A percentile compares a stretch with the other conserved stretches of the same genome.
Evolutionary conservation across 2,113 vertebrate species (phyloP).

Genomic region (Antennarius striatus): DNA sequence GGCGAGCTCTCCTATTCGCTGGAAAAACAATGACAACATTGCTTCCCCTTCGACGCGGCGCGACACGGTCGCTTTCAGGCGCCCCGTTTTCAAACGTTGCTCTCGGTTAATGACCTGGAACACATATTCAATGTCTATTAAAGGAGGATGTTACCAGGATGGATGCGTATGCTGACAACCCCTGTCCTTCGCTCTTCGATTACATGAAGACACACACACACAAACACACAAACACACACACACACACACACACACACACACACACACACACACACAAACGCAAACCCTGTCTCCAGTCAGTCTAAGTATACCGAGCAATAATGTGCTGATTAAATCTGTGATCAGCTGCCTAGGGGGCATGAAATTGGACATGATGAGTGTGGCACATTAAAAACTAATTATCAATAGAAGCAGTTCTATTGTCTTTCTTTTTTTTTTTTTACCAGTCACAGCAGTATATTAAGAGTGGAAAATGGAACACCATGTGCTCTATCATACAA

Average conservation of each 20-base stretch:
- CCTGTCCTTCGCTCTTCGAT: conserved; percentile 18
- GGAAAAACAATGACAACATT: conserved; percentile 42
- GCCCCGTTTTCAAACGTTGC: conserved; percentile 47
- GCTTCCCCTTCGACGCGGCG: conserved; percentile 30
- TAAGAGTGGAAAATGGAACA: conserved; percentile 68
- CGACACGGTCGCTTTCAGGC: conserved; percentile 23
- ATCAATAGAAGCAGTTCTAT: conserved; percentile 74
- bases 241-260: conserved; percentile 6
- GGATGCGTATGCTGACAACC: conserved; percentile 63
- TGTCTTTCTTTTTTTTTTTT: conserved; percentile 69
- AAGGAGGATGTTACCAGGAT: conserved; percentile 49
- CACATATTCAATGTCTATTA: conserved; percentile 62
- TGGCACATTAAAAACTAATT: conserved; percentile 82
- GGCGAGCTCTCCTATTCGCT: conserved; percentile 16
- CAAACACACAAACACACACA: conserved; percentile 1
- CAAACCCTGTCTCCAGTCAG: conserved; percentile 41
- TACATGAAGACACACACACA: conserved; percentile 28
- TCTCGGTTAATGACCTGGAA: conserved; percentile 60
- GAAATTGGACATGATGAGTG: conserved; percentile 82
- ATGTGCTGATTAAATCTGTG: conserved; percentile 77
- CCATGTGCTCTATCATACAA: conserved; percentile 40
- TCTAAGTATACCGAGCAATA: conserved; percentile 74
- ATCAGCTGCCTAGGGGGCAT: conserved; percentile 76
- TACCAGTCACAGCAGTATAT: conserved; percentile 56
- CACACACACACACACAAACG: conserved; percentile 4